Percentiles rank a stretch among this genome's conserved stretches.
phyloP scores from a whole-genome alignment of 2,888 invertebrate genomes.

The Poecilobothrus nobilitatus region DNA sequence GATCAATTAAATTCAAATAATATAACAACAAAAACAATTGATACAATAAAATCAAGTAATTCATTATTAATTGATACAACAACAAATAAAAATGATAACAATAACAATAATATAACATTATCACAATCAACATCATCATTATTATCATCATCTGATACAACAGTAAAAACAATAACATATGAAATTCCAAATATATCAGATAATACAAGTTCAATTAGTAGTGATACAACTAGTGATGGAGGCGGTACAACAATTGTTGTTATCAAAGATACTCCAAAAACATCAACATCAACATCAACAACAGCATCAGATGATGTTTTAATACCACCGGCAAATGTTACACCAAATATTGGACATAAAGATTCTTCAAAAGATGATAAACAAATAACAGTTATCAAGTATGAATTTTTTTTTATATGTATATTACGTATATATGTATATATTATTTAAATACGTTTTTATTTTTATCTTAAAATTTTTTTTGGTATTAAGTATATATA shows the following conservation, averaged over 20 bases:
- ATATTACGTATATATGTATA: too few species aligned
- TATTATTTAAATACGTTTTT: neutral
- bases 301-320: neutral
- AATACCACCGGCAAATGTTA: slow-evolving; percentile 11
- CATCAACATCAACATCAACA: too few species aligned
- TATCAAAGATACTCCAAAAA: neutral
- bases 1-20: neutral
- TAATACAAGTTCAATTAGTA: neutral
- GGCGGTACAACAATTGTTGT: slow-evolving; percentile 1
- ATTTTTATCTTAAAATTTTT: too few species aligned
- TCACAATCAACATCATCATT: neutral
- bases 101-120: neutral
- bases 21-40: neutral
- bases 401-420: neutral
- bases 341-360: slow-evolving; percentile 10
- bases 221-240: neutral
- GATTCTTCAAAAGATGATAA: neutral
- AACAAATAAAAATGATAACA: neutral
- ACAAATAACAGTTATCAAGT: slow-evolving; percentile 7
- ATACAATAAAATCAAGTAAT: neutral
- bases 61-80: neutral
- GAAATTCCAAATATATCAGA: neutral
- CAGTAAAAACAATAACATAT: neutral
- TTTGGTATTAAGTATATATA: too few species aligned
- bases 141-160: neutral